Evolutionary conservation across 2,113 vertebrate species (phyloP), one percentile per base, ranked within the genome.

Genomic region (Spheniscus mendiculus): DNA sequence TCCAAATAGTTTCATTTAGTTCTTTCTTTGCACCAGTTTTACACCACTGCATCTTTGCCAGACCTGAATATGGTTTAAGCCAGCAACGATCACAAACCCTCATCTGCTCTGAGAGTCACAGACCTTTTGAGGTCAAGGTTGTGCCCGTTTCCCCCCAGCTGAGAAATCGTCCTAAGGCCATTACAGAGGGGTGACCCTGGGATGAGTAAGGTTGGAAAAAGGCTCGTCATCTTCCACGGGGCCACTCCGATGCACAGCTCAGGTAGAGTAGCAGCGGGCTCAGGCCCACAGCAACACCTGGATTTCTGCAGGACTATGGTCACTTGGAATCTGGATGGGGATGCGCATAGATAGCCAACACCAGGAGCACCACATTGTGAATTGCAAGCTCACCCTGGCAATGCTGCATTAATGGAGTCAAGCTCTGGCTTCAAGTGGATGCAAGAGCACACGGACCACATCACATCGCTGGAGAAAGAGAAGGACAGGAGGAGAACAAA

Each of bases 331-430:
- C 18, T 83, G 50, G 36, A 30, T 61, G 15, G 10, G 8, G 18
- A 30, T 40, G 7, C 19, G 17, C 9, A 25, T 2, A 42, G 26
- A 36, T 8, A 88, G 23, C 17, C 56, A 76, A 36, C 11, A 71
- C 7, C 36, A 49, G 25, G 27, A 90, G 2, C 23, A 71, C 6
- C 52, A 32, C 0, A 0, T 4, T 52, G 23, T 8, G 16, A 63
- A 63, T 13, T 26, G 5, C 32, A 79, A 79, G 7, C 5, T 71
- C 17, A 20, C 8, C 5, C 32, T 52, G 45, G 36, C 25, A 44
- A 7, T 32, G 29, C 16, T 36, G 4, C 15, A 15, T 49, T 38
- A 40, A 38, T 6, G 49, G 14, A 71, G 2, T 45, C 56, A 49
- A 34, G 6, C 19, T 70, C 22, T 78, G 71, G 8, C 32, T 79